phyloP scores from a whole-genome alignment of 1,140 invertebrate genomes.

The Platyura marginata region DNA sequence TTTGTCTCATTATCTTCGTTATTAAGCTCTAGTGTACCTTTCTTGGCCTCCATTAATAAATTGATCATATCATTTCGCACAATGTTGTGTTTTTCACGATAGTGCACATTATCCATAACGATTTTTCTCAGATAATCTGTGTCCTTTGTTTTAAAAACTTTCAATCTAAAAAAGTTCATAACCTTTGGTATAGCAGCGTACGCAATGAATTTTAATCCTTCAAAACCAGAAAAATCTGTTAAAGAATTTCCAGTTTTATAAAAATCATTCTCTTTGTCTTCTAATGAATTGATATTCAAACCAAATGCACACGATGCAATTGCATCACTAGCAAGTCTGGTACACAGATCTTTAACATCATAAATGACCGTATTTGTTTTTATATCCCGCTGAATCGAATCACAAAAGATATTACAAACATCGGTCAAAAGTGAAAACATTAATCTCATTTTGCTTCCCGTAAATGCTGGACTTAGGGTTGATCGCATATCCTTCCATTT shows the following conservation, averaged over 20 bases:
- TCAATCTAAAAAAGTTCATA: background rate
- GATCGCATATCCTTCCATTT: conserved; percentile 35
- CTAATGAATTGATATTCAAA: conserved; percentile 22
- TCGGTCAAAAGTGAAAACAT: conserved; percentile 15
- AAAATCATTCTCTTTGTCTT: conserved; percentile 30
- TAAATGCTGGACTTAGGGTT: conserved; percentile 35
- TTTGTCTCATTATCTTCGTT: background rate
- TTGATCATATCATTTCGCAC: conserved; percentile 27
- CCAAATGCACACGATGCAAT: conserved; percentile 28
- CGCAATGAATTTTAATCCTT: conserved; percentile 3
- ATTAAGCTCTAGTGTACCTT: conserved; percentile 9
- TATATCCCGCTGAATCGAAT: too few relatives aligned
- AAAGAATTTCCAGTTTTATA: conserved; percentile 19
- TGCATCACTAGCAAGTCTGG: conserved; percentile 24
- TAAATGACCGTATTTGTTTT: conserved; percentile 5
- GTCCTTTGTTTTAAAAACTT: conserved; percentile 19
- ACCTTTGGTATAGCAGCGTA: conserved; percentile 2
- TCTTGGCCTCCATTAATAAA: conserved; percentile 25
- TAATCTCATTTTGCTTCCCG: conserved; percentile 22
- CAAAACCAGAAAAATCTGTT: conserved; percentile 4
- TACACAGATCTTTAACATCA: conserved; percentile 22
- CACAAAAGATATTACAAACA: conserved; percentile 3
- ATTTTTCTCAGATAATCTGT: conserved; percentile 9
- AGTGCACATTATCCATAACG: conserved; percentile 17
- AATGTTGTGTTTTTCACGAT: conserved; percentile 21